Conservation (phyloP, 2,888 invertebrate species). For the Onchidella celtica region DNA sequence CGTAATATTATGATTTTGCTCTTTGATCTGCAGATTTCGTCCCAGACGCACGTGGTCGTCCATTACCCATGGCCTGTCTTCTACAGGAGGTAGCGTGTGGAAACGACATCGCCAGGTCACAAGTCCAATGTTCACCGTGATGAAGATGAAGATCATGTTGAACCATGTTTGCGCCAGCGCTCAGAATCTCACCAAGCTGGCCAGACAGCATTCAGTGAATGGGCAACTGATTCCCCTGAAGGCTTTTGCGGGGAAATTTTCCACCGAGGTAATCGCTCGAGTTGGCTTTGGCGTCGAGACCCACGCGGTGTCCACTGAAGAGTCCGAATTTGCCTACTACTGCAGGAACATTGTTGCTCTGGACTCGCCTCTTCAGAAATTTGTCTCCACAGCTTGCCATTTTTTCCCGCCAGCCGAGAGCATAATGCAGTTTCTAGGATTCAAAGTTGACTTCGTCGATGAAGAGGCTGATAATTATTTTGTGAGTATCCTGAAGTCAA, state of each 20-base stretch:
- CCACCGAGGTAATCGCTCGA: slow-evolving; percentile 32
- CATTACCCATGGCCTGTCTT: neutral
- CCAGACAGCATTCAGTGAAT: neutral
- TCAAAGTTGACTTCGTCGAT: neutral
- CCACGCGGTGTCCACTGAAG: slow-evolving; percentile 24
- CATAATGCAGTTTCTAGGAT: neutral
- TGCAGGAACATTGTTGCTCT: neutral
- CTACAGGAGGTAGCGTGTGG: slow-evolving; percentile 5
- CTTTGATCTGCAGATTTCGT: neutral
- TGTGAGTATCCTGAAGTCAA: slow-evolving; percentile 4
- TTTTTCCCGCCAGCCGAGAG: neutral
- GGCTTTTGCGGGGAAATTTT: slow-evolving; percentile 4
- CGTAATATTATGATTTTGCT: neutral
- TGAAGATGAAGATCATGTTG: slow-evolving; percentile 26
- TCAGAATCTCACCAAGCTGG: neutral
- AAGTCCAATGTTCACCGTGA: slow-evolving; percentile 34
- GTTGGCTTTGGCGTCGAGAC: slow-evolving; percentile 19
- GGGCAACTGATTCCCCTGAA: slow-evolving; percentile 25
- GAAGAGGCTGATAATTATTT: slow-evolving; percentile 14
- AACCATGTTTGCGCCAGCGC: slow-evolving; percentile 25
- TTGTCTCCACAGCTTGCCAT: neutral
- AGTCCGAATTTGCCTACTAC: slow-evolving; percentile 20
- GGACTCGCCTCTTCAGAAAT: neutral
- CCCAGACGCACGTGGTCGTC: neutral
- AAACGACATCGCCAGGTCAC: slow-evolving; percentile 30